These are phyloP conservation scores for Periphyllus acericola DNA, from an alignment of 2,888 invertebrate genomes.

Conservation along the genomic window DNA sequence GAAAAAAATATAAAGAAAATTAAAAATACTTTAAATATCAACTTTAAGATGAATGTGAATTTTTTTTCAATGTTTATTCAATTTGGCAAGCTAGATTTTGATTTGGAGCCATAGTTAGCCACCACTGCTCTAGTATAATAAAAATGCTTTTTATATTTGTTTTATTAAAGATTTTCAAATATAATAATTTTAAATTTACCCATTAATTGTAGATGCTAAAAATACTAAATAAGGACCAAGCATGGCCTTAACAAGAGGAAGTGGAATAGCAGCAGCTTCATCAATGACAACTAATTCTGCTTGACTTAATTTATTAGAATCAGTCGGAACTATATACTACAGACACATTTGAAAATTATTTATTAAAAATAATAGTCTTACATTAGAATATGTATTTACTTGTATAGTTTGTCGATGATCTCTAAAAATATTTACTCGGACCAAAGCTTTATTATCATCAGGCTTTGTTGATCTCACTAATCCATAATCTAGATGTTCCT, in stretches of 20 bases:
- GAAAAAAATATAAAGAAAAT: too few relatives aligned
- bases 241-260: conserved; percentile 89
- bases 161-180: too few relatives aligned
- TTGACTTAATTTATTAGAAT: conserved; percentile 86
- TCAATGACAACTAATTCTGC: conserved; percentile 96
- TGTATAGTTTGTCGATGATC: conserved; percentile 94
- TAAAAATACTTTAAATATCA: too few relatives aligned
- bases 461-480: conserved; percentile 94
- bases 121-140: too few relatives aligned
- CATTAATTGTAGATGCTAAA: conserved; percentile 96
- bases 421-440: conserved; percentile 89
- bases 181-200: conserved; percentile 69
- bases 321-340: conserved; percentile 94
- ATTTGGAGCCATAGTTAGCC: too few relatives aligned
- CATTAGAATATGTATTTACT: conserved; percentile 68
- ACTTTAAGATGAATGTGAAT: too few relatives aligned
- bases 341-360: conserved; percentile 64
- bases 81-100: too few relatives aligned
- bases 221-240: conserved; percentile 92
- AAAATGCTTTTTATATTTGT: too few relatives aligned
- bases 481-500: conserved; percentile 96
- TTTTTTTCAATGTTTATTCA: too few relatives aligned
- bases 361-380: not conserved
- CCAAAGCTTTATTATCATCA: conserved; percentile 95
- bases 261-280: conserved; percentile 98